Evolutionary conservation across 1,140 invertebrate genomes (phyloP).

Genomic region (Battus philenor): DNA sequence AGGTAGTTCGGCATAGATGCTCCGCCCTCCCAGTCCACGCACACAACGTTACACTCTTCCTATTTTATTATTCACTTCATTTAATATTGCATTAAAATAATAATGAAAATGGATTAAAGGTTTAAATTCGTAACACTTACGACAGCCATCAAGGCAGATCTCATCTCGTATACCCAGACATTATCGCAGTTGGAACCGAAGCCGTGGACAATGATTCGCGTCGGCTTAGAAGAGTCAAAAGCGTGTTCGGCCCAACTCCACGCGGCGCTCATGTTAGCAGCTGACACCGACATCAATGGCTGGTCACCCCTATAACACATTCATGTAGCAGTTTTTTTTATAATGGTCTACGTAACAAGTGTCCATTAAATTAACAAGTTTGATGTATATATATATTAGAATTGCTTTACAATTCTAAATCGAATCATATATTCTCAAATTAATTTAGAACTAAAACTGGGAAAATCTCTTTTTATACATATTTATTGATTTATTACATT

Average conservation of each 20-base stretch:
- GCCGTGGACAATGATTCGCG: conserved; percentile 95
- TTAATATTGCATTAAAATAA: no score
- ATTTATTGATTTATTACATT: no score
- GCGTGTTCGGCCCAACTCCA: conserved; percentile 78
- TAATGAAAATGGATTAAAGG: neutral
- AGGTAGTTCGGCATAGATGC: conserved; percentile 95
- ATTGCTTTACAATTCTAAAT: no score
- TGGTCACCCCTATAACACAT: conserved; percentile 76
- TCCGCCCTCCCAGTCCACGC: conserved; percentile 96
- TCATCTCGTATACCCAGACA: conserved; percentile 96
- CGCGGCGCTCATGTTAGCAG: conserved; percentile 80
- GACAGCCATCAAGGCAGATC: conserved; percentile 90
- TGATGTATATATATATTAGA: no score
- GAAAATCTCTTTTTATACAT: no score
- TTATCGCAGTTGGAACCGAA: conserved; percentile 93
- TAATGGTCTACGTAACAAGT: no score
- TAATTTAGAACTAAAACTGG: no score
- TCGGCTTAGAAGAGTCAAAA: conserved; percentile 83
- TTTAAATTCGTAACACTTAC: conserved; percentile 75
- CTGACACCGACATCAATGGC: conserved; percentile 81
- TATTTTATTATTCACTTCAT: no score
- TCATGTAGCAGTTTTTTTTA: no score
- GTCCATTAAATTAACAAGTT: no score
- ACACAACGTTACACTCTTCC: conserved; percentile 93
- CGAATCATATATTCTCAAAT: no score